phyloP scores from a whole-genome alignment of 2,113 vertebrate species.

The Picathartes gymnocephalus region DNA sequence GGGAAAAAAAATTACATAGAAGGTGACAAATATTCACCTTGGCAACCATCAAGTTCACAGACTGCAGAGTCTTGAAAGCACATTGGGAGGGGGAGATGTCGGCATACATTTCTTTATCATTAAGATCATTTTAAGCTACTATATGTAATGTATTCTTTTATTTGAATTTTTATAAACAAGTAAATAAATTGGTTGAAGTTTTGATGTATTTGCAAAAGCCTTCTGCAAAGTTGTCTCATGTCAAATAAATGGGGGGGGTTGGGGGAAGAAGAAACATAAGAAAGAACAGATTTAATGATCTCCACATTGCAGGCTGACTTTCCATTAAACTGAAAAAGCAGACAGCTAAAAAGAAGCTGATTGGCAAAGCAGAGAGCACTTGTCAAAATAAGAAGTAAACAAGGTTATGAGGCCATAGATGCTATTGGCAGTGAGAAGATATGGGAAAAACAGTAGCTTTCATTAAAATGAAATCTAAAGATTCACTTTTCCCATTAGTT shows the following conservation, averaged over 20 bases:
- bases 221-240: constrained; percentile 16
- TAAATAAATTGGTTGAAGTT: constrained; percentile 18
- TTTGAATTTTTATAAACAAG: constrained; percentile 25
- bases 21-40: background rate
- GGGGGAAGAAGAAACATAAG: background rate
- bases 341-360: constrained; percentile 17
- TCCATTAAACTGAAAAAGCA: background rate
- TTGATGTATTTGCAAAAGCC: background rate
- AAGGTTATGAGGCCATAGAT: background rate
- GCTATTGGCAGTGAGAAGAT: background rate
- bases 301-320: constrained; percentile 11
- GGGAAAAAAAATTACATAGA: background rate
- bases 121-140: background rate
- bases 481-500: background rate
- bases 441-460: background rate
- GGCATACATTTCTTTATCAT: background rate
- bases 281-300: constrained; percentile 33
- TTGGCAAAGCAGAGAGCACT: background rate
- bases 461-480: constrained; percentile 16
- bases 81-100: background rate
- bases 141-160: background rate
- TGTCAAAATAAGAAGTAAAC: constrained; percentile 16
- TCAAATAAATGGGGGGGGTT: background rate
- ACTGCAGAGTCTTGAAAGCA: constrained; percentile 3
- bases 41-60: background rate